phyloP scores from a whole-genome alignment of 2,113 vertebrate genomes.

The Megalops atlanticus region DNA sequence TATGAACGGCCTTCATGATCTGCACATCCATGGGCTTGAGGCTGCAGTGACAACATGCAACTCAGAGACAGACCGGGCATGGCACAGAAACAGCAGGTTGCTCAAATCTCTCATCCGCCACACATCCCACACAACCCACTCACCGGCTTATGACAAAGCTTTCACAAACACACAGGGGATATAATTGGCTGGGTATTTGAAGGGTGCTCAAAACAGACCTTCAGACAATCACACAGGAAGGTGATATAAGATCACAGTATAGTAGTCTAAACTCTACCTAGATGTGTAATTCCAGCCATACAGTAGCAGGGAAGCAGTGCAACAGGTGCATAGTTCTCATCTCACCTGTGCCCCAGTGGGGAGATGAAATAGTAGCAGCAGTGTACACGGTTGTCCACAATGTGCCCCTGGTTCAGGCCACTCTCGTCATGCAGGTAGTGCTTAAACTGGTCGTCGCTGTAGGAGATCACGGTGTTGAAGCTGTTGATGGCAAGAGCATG shows the following conservation, averaged over 20 bases:
- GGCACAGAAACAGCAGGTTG: not conserved
- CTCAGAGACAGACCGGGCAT: not conserved
- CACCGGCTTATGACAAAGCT: too few species aligned
- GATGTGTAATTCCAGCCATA: too few species aligned
- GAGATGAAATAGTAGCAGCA: slow-evolving; percentile 99
- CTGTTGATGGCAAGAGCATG: slow-evolving; percentile 65
- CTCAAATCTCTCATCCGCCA: too few species aligned
- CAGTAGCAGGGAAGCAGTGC: too few species aligned
- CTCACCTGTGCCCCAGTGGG: slow-evolving; percentile 92
- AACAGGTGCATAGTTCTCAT: slow-evolving; percentile 9
- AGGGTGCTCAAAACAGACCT: too few species aligned
- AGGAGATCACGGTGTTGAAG: slow-evolving; percentile 94
- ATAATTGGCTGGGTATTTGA: too few species aligned
- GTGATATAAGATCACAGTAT: too few species aligned
- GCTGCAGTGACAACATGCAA: slow-evolving; percentile 59
- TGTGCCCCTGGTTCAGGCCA: slow-evolving; percentile 91
- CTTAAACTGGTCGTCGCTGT: slow-evolving; percentile 97
- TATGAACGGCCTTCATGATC: slow-evolving; percentile 91
- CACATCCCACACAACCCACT: too few species aligned
- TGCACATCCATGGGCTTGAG: slow-evolving; percentile 87
- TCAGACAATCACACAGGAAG: too few species aligned
- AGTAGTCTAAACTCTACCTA: too few species aligned
- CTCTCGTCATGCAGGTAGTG: slow-evolving; percentile 96
- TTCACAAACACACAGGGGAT: too few species aligned
- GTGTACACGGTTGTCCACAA: slow-evolving; percentile 93